Evolutionary conservation across 2,797 vertebrate genomes (phyloP), one percentile per base, ranked within the genome.

Genomic region (Brachymystax lenok): DNA sequence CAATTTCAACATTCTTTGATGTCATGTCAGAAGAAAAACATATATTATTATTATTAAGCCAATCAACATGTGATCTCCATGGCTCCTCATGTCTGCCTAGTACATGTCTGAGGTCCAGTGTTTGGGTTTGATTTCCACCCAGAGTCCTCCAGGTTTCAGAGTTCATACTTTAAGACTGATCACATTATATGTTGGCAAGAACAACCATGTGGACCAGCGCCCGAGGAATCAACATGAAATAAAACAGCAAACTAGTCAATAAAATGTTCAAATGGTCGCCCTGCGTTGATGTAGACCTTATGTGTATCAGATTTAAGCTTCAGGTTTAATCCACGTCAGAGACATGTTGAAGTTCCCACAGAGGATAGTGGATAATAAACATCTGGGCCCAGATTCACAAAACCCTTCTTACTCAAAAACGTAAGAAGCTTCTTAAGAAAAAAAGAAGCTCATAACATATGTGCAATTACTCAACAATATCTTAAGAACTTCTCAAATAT

Each of bases 231-330:
- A 67, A 30, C 13, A 67, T 67, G 13, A 67, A 67, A 67, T 67
- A 33, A 33, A 67, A 67, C 12, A 30, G 64, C 28, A 28, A 67
- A 67, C 28, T 67, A 67, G 64, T 33, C 64, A 67, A 67, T 16
- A 67, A 67, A 67, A 12, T 28, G 24, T 40, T 66, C 33, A 33
- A 71, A 74, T 83, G 80, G 77, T 69, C 71, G 73, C 33, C 77
- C 82, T 82, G 76, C 84, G 13, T 67, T 67, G 64, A 67, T 19
- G 27, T 67, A 33, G 64, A 66, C 24, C 63, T 66, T 14, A 13
- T 66, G 63, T 66, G 63, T 66, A 66, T 66, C 12, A 27, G 63
- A 30, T 66, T 66, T 21, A 27, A 21, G 63, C 63, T 66, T 66
- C n/a, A 27, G 61, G 61, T 21, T 10, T 63, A 63, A 63, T 63